A percentile compares a stretch with the other conserved stretches of the same genome.
phyloP scores from a whole-genome alignment of 2,888 invertebrate species.

The Graphium colonna region DNA sequence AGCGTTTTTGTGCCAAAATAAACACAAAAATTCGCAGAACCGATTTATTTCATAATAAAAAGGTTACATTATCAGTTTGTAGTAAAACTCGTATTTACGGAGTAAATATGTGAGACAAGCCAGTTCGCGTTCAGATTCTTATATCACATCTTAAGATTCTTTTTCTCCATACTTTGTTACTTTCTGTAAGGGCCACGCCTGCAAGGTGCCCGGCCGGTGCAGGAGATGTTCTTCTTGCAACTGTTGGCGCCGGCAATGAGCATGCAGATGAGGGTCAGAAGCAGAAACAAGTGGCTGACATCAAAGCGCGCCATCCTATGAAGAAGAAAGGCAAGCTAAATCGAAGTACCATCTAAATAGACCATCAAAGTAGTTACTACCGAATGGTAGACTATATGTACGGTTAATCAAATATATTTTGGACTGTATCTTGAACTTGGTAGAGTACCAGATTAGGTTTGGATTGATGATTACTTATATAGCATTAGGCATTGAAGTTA shows the following conservation, averaged over 20 bases:
- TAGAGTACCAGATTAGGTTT: too few relatives aligned
- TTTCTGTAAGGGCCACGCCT: conserved; percentile 52
- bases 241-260: conserved; percentile 37
- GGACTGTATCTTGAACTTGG: too few relatives aligned
- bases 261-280: conserved; percentile 46
- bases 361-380: too few relatives aligned
- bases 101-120: conserved; percentile 9
- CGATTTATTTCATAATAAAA: neutral
- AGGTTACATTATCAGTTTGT: neutral
- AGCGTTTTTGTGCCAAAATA: conserved; percentile 13
- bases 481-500: too few relatives aligned
- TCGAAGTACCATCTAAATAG: too few relatives aligned
- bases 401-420: too few relatives aligned
- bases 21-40: neutral
- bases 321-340: neutral
- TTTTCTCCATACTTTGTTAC: conserved; percentile 22
- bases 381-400: too few relatives aligned
- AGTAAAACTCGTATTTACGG: conserved; percentile 13
- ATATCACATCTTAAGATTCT: neutral
- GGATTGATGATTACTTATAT: too few relatives aligned
- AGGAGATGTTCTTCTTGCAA: conserved; percentile 45
- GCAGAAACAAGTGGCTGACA: conserved; percentile 38
- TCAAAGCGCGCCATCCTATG: conserved; percentile 44
- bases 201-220: conserved; percentile 55
- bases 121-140: conserved; percentile 3